Conservation (phyloP, 2,888 invertebrate species). For the Mimumesa dahlbomi region DNA sequence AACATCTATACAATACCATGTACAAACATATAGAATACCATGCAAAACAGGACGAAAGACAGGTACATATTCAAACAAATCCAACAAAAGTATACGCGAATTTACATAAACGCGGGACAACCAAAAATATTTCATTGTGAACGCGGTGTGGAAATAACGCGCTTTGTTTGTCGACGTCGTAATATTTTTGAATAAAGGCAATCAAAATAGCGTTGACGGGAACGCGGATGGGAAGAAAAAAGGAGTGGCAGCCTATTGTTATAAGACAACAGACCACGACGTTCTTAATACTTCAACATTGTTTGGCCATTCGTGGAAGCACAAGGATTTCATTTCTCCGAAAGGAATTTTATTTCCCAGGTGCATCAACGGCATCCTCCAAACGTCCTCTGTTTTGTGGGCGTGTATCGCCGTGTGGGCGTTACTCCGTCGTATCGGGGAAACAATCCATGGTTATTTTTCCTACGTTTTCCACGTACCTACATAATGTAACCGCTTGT, state of each 20-base stretch:
- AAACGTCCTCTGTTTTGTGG: constrained; percentile 1
- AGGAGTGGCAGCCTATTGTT: too few relatives aligned
- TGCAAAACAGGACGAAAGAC: too few relatives aligned
- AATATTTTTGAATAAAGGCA: constrained; percentile 4
- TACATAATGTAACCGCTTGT: constrained; percentile 4
- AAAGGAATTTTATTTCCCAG: constrained; percentile 19
- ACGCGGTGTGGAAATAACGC: too few relatives aligned
- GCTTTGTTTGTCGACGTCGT: too few relatives aligned
- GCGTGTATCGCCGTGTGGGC: not conserved
- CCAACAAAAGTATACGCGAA: too few relatives aligned
- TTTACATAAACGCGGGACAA: too few relatives aligned
- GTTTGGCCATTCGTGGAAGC: not conserved
- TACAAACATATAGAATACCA: too few relatives aligned
- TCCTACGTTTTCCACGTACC: not conserved
- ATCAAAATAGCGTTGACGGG: too few relatives aligned
- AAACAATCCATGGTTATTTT: constrained; percentile 7
- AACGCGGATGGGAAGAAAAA: not conserved
- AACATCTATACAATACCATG: too few relatives aligned
- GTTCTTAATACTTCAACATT: not conserved
- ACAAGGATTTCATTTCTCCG: constrained; percentile 2
- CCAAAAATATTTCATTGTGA: too few relatives aligned
- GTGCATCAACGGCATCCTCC: not conserved
- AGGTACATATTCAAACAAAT: too few relatives aligned
- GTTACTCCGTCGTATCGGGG: not conserved
- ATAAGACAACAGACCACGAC: not conserved